phyloP scores from a whole-genome alignment of 2,797 vertebrate genomes.

The Echeneis naucrates region DNA sequence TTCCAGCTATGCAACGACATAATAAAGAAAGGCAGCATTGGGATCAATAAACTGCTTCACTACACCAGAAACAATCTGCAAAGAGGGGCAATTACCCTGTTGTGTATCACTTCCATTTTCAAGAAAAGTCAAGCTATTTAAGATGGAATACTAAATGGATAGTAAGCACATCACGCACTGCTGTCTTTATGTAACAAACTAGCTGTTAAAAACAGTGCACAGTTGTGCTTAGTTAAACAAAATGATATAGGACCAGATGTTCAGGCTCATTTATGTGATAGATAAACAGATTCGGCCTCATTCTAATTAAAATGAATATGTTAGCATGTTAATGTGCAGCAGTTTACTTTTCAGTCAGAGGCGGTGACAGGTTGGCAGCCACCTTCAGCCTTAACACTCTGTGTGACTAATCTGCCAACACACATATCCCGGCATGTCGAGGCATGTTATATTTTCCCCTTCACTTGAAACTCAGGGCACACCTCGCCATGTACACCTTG shows the following conservation, averaged over 20 bases:
- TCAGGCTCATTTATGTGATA: background rate
- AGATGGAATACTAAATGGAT: background rate
- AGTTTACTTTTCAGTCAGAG: conserved; percentile 25
- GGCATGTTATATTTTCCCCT: conserved; percentile 24
- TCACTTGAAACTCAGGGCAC: conserved; percentile 49
- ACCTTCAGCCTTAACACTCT: conserved; percentile 19
- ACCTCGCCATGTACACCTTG: conserved; percentile 23
- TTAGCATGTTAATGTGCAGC: conserved; percentile 9
- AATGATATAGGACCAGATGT: background rate
- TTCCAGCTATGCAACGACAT: background rate
- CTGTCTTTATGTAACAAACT: background rate
- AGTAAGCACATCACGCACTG: background rate
- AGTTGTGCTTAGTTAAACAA: background rate
- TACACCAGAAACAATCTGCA: conserved; percentile 2
- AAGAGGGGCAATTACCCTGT: background rate
- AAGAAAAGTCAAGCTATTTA: background rate
- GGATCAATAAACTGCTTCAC: conserved; percentile 16
- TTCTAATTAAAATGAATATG: conserved; percentile 8
- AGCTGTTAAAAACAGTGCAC: background rate
- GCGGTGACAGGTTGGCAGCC: conserved; percentile 24
- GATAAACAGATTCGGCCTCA: background rate
- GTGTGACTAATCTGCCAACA: conserved; percentile 35
- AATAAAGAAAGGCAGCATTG: background rate
- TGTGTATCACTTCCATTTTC: background rate
- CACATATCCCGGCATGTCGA: conserved; percentile 36